Evolutionary conservation across 1,140 invertebrate species (phyloP), one percentile per base, ranked within the genome.

Genomic region (Drosophila paulistorum): DNA sequence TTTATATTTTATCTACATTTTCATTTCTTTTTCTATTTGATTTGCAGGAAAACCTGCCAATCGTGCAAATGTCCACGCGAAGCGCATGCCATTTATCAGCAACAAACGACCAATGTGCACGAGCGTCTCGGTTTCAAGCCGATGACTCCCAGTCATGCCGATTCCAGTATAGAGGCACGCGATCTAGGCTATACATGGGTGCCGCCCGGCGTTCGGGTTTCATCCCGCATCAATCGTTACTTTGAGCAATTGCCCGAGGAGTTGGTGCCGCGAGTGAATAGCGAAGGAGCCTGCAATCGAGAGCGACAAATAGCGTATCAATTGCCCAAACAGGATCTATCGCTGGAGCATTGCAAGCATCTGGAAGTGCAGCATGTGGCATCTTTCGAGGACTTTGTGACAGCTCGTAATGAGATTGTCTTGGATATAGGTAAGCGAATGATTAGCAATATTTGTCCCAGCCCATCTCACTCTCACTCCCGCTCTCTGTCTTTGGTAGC

Each of bases 241-340:
- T 97, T 97, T 91, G 94, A 95, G 62, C 94, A 95, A 92, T 91
- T 97, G 84, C 96, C 96, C 20, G 93, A 95, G 71, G 94, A 96
- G 80, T 95, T 96, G 91, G 95, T 97, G 62, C 97, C 97, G 14
- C 94, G 95, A 76, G 90, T 96, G 63, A 96, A 95, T 51, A 95
- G 95, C 23, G 93, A 95, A 51, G 97, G 97, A 33, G 96, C 98
- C 92, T 94, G 96, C 90, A 93, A 95, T 92, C 91, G 97, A 75
- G 95, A 97, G 89, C 94, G 96, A 72, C 96, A 98, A 92, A 93
- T 99, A 71, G 96, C 97, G 63, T 93, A 94, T 60, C 98, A 99
- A 93, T 93, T 99, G 79, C 98, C 98, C 13, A 98, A 97, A 92
- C 98, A 99, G 93, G 98, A 99, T 92, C 94, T 99, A 42, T 96